A percentile compares a stretch with the other conserved stretches of the same genome.
Conservation (phyloP, 2,113 vertebrate genomes). For the Capra hircus region DNA sequence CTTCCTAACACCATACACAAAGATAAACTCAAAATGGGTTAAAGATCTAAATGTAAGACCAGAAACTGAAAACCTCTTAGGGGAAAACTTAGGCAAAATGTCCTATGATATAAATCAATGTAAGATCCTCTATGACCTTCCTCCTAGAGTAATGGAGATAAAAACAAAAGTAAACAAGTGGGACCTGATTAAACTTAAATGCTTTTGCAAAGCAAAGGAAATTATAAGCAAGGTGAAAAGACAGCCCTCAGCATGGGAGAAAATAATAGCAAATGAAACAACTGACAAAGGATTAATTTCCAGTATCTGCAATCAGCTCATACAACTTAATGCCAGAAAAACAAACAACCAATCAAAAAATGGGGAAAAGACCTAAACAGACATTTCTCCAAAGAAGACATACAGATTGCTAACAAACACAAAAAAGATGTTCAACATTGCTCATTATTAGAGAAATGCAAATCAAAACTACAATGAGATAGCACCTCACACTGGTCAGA, state of each 20-base stretch:
- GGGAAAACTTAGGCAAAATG: too few relatives aligned
- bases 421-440: not conserved
- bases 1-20: not conserved
- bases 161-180: not conserved
- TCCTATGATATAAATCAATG: not conserved
- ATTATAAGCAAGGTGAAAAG: too few relatives aligned
- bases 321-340: not conserved
- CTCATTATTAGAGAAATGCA: not conserved
- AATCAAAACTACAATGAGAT: too few relatives aligned
- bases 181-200: too few relatives aligned
- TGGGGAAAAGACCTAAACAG: not conserved
- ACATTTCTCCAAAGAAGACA: not conserved
- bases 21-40: not conserved
- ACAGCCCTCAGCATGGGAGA: too few relatives aligned
- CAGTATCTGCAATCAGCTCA: not conserved
- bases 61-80: not conserved
- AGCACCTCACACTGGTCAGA: too few relatives aligned
- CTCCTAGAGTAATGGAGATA: not conserved
- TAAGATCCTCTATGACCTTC: not conserved
- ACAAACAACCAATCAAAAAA: not conserved
- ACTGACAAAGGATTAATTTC: not conserved
- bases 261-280: too few relatives aligned
- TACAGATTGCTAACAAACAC: not conserved
- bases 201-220: too few relatives aligned
- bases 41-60: not conserved